A percentile compares a stretch with the other conserved stretches of the same genome.
Evolutionary conservation across 2,113 vertebrate species (phyloP).

Genomic region (Corythornis madagascariensis): DNA sequence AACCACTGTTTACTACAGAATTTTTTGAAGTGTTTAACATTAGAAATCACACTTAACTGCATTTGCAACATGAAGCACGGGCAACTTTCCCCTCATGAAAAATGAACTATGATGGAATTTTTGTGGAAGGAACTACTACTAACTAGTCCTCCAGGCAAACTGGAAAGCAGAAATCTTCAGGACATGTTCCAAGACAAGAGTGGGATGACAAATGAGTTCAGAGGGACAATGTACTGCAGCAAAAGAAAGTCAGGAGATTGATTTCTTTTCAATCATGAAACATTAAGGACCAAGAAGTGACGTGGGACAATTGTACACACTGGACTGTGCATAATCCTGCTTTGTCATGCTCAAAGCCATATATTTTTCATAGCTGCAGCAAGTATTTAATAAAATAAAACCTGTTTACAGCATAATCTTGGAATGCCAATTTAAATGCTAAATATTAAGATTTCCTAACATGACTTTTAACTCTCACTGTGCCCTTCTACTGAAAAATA

Average conservation of each 20-base stretch:
- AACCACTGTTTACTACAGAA: not conserved
- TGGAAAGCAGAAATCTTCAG: not conserved
- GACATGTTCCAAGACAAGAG: not conserved
- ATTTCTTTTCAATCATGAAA: not conserved
- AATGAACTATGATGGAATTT: not conserved
- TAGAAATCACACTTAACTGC: not conserved
- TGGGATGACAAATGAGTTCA: not conserved
- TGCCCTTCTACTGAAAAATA: not conserved
- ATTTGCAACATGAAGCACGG: not conserved
- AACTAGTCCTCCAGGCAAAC: not conserved
- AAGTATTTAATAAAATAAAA: not conserved
- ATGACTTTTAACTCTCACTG: not conserved
- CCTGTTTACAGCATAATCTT: not conserved
- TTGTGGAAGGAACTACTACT: not conserved
- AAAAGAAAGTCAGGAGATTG: not conserved
- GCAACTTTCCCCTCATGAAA: not conserved
- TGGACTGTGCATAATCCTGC: not conserved
- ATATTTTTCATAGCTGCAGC: not conserved
- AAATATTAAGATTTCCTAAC: not conserved
- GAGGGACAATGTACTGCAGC: not conserved
- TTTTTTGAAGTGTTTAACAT: not conserved
- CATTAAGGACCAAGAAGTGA: constrained; percentile 22
- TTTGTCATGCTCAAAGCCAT: constrained; percentile 9
- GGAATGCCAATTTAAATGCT: not conserved
- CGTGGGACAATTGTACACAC: not conserved